phyloP scores from a whole-genome alignment of 2,113 vertebrate genomes.

The Pandion haliaetus region DNA sequence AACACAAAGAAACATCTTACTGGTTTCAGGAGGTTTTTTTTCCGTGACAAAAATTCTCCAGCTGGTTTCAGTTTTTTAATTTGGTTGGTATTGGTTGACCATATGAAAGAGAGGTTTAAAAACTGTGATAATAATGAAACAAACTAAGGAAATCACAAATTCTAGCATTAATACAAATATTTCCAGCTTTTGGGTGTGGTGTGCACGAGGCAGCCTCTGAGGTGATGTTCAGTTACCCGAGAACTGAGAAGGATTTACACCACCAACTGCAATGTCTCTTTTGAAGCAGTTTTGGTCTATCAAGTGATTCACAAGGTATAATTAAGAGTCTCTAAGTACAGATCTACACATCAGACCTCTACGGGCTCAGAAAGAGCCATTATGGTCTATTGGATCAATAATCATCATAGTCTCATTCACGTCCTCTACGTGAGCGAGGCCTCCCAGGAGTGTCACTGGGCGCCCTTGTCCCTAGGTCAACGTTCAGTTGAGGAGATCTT shows the following conservation, averaged over 20 bases:
- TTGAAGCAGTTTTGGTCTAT: not conserved
- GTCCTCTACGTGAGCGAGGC: not conserved
- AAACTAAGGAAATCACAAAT: not conserved
- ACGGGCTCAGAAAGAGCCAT: not conserved
- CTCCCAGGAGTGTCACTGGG: not conserved
- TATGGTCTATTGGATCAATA: constrained; percentile 1
- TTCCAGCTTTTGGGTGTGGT: not conserved
- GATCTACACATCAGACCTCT: not conserved
- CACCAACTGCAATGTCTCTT: not conserved
- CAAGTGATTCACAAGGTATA: not conserved
- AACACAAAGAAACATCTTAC: not conserved
- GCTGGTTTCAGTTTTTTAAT: not conserved
- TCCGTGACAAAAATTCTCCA: not conserved
- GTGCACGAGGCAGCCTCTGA: not conserved
- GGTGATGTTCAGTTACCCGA: not conserved
- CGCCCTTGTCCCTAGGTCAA: not conserved
- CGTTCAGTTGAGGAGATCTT: not conserved
- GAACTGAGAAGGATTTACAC: constrained; percentile 2
- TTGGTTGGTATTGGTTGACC: not conserved
- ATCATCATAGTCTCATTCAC: not conserved
- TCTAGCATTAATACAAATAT: not conserved
- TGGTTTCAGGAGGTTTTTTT: not conserved
- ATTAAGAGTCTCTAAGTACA: constrained; percentile 5
- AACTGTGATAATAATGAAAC: not conserved
- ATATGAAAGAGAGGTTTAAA: not conserved